A percentile compares a stretch with the other conserved stretches of the same genome.
These are phyloP conservation scores for Aplidium turbinatum DNA, from an alignment of 23 tunicate species.

Conservation along the genomic window DNA sequence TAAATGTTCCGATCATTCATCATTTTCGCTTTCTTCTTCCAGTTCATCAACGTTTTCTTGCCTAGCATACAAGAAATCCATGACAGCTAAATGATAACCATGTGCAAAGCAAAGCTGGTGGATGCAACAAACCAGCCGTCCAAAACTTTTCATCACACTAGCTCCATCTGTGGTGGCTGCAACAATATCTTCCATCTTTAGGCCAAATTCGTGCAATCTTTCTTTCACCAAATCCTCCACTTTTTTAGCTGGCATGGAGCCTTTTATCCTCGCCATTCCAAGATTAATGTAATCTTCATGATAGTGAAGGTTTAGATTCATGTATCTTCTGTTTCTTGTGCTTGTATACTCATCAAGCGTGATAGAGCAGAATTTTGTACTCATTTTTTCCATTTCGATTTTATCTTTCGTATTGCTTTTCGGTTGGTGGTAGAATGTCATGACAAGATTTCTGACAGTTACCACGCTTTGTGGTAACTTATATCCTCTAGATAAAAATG, in stretches of 20 bases:
- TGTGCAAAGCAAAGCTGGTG: constrained; percentile 61
- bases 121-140: constrained; percentile 47
- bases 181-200: constrained; percentile 56
- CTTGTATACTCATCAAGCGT: constrained; percentile 59
- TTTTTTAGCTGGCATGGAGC: constrained; percentile 54
- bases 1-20: constrained; percentile 17
- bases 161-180: constrained; percentile 74
- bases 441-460: no score
- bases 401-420: no score
- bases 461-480: no score
- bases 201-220: constrained; percentile 61
- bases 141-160: constrained; percentile 72
- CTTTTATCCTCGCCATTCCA: constrained; percentile 58
- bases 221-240: constrained; percentile 58
- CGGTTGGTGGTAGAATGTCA: no score
- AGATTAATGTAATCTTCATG: constrained; percentile 42
- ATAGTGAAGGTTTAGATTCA: constrained; percentile 59
- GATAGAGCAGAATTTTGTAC: constrained; percentile 53
- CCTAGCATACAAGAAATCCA: constrained; percentile 60
- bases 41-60: no score
- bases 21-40: no score
- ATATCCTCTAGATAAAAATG: no score
- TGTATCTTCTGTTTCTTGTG: constrained; percentile 50
- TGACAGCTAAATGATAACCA: constrained; percentile 61
- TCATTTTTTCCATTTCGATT: constrained; percentile 39